Conservation (phyloP, 2,797 vertebrate genomes). For the Loriculus beryllinus region DNA sequence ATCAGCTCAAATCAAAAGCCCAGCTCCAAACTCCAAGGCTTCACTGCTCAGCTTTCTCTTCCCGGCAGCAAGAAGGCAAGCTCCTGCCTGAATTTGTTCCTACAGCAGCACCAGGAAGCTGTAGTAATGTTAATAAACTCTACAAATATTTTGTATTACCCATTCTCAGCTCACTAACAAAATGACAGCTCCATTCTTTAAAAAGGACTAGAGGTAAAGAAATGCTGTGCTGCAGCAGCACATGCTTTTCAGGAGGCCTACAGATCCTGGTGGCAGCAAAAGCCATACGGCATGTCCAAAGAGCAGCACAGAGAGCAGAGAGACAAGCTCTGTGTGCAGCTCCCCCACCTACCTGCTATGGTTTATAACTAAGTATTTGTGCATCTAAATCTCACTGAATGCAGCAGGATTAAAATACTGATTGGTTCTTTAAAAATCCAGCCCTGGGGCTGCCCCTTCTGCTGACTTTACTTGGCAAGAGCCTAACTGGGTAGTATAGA, state of each 20-base stretch:
- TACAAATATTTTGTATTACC: background rate
- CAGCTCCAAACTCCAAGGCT: background rate
- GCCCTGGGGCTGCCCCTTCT: background rate
- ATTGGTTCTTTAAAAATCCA: background rate
- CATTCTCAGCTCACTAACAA: background rate
- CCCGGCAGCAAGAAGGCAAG: background rate
- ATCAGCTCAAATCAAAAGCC: background rate
- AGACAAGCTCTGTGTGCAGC: background rate
- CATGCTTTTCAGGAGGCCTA: background rate
- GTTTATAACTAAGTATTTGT: background rate
- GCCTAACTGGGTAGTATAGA: background rate
- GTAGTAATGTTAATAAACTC: background rate
- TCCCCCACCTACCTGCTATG: background rate
- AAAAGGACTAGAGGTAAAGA: background rate
- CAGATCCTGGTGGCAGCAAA: background rate
- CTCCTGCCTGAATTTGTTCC: background rate
- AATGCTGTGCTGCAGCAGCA: background rate
- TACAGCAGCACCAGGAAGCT: background rate
- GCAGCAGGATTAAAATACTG: background rate
- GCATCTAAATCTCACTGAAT: background rate
- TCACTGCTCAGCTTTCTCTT: background rate
- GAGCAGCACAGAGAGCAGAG: fast-evolving
- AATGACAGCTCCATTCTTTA: background rate
- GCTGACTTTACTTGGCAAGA: background rate
- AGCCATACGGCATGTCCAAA: background rate